These are phyloP conservation scores for Temnothorax nylanderi DNA, from an alignment of 1,140 invertebrate species.

Conservation along the genomic window DNA sequence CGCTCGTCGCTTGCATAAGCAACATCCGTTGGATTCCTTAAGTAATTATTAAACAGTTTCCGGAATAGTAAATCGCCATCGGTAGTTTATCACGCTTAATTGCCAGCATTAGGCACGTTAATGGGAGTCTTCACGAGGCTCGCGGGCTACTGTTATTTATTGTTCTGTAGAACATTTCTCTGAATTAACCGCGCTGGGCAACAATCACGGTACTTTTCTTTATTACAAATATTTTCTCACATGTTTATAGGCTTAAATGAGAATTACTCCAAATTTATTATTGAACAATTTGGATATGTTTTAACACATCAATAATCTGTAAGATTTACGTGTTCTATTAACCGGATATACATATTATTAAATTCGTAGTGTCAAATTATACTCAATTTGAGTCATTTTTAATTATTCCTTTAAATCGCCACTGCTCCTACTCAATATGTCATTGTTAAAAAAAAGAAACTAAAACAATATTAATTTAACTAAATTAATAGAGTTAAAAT, in stretches of 20 bases:
- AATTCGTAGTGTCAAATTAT: too few species aligned
- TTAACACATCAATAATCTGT: background rate
- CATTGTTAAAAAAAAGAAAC: too few species aligned
- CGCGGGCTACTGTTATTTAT: constrained; percentile 9
- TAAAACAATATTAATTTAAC: too few species aligned
- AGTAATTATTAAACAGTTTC: constrained; percentile 63
- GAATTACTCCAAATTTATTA: background rate
- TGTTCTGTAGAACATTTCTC: background rate
- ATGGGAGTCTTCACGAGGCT: background rate
- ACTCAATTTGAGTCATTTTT: too few species aligned
- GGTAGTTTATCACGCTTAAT: constrained; percentile 62
- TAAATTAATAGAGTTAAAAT: too few species aligned
- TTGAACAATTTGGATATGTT: background rate
- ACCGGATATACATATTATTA: background rate
- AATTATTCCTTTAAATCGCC: too few species aligned
- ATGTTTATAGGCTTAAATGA: background rate
- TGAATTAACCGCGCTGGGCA: background rate
- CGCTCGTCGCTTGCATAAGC: constrained; percentile 62
- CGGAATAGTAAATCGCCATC: constrained; percentile 61
- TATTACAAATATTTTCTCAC: background rate
- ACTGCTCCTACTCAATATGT: too few species aligned
- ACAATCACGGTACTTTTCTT: background rate
- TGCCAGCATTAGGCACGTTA: constrained; percentile 40
- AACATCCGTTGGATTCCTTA: constrained; percentile 47
- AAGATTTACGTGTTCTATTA: background rate